phyloP scores from a whole-genome alignment of 2,113 vertebrate genomes.

The Glareola pratincola region DNA sequence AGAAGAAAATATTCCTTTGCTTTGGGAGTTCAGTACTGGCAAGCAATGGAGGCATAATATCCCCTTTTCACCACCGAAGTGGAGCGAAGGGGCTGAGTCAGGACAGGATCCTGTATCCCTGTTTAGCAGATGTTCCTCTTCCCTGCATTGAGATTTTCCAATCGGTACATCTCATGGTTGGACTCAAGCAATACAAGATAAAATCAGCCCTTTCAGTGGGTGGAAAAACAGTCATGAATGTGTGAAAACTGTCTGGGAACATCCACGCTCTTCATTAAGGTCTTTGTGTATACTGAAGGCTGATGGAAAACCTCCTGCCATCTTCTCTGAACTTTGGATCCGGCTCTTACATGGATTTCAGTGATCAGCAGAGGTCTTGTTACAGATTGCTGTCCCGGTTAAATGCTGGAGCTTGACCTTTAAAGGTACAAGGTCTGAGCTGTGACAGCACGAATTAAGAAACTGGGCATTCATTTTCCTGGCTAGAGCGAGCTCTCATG shows the following conservation, averaged over 20 bases:
- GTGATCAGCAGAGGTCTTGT: not conserved
- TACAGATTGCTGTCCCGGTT: not conserved
- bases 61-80: not conserved
- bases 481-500: not conserved
- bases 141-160: constrained; percentile 12
- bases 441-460: not conserved
- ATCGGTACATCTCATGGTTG: constrained; percentile 29
- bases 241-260: constrained; percentile 63
- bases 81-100: not conserved
- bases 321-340: not conserved
- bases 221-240: constrained; percentile 51
- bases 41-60: not conserved
- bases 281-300: not conserved
- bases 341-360: not conserved
- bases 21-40: not conserved
- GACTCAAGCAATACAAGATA: constrained; percentile 39
- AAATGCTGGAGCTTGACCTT: not conserved
- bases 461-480: not conserved
- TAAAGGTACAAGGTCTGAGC: not conserved
- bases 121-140: constrained; percentile 22
- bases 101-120: not conserved
- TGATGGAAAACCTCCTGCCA: constrained; percentile 5
- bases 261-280: constrained; percentile 46
- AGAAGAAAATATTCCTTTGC: not conserved
- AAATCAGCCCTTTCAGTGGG: constrained; percentile 49